Evolutionary conservation across 2,797 vertebrate species (phyloP), one percentile per base, ranked within the genome.

Genomic region (Sebastiscus albofasciatus): DNA sequence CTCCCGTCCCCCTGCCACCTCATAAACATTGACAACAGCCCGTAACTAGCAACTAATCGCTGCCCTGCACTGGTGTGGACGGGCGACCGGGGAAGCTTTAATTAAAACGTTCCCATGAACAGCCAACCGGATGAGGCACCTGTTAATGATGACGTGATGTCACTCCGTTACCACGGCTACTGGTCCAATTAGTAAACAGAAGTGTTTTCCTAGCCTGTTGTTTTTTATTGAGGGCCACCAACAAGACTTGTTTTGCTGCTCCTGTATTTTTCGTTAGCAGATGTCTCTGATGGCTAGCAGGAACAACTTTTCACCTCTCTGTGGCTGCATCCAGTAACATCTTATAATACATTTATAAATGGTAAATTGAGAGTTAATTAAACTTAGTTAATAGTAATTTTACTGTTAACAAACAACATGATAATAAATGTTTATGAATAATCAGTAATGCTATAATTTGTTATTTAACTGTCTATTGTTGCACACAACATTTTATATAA

Each of bases 21-120:
- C 87, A 4, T 95, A 93, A 94, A 95, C 90, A 92, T 89, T 87
- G 91, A 94, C 90, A 93, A 90, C 89, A 85, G 85, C 65, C 72
- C 16, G 65, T 91, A 92, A 94, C 89, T 62, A 34, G 69, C 73
- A 70, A 82, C 92, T 93, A 92, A 92, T 91, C 80, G 81, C 84
- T 4, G 73, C 77, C 68, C 67, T 75, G 80, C 26, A 0, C 61
- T 67, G 83, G 73, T 77, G 83, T 4, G 56, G 86, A 89, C 69
- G 83, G 75, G 39, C 56, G 56, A 81, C 11, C 62, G 6, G 60
- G 60, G 79, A 75, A 69, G 55, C 67, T 82, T 89, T 84, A 92
- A 92, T 93, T 89, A 76, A 92, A 93, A 92, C 85, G 75, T 94
- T 93, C 92, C 92, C 92, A 90, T 88, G 88, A 87, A 55, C 84